Conservation (phyloP, 2,797 vertebrate genomes). For the Lateolabrax maculatus region DNA sequence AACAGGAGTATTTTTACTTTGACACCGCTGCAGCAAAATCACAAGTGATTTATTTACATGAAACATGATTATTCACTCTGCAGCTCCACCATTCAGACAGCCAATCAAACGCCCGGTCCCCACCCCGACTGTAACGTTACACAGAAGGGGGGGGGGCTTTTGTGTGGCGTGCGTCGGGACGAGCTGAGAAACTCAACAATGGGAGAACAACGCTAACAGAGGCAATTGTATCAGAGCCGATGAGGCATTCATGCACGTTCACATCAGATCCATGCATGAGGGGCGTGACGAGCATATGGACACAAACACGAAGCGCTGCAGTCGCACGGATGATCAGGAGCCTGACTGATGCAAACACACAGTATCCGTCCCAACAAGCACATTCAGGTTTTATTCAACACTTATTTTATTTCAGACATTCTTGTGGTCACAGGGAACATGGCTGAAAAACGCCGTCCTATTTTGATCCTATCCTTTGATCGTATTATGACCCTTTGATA, state of each 20-base stretch:
- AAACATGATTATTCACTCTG: conserved; percentile 32
- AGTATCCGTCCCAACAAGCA: neutral
- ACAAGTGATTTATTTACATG: conserved; percentile 22
- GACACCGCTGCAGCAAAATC: conserved; percentile 11
- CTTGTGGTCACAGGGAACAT: too few relatives aligned
- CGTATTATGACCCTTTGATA: too few relatives aligned
- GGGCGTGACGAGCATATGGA: conserved; percentile 50
- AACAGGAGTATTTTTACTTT: too few relatives aligned
- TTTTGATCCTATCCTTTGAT: too few relatives aligned
- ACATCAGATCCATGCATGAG: conserved; percentile 38
- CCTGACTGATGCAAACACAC: neutral
- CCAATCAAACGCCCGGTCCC: conserved; percentile 41
- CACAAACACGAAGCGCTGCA: neutral
- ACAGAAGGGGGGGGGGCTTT: conserved; percentile 29
- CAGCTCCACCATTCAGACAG: conserved; percentile 6
- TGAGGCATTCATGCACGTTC: conserved; percentile 59
- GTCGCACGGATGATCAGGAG: neutral
- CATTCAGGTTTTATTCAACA: neutral
- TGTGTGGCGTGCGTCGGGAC: conserved; percentile 11
- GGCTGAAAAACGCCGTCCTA: too few relatives aligned
- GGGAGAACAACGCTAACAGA: conserved; percentile 49
- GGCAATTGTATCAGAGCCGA: conserved; percentile 67
- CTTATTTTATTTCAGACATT: neutral
- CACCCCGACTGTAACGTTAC: conserved; percentile 19
- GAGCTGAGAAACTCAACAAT: conserved; percentile 10